These are phyloP conservation scores for Tribolium castaneum DNA, from an alignment of 1,140 invertebrate species.

Conservation along the genomic window DNA sequence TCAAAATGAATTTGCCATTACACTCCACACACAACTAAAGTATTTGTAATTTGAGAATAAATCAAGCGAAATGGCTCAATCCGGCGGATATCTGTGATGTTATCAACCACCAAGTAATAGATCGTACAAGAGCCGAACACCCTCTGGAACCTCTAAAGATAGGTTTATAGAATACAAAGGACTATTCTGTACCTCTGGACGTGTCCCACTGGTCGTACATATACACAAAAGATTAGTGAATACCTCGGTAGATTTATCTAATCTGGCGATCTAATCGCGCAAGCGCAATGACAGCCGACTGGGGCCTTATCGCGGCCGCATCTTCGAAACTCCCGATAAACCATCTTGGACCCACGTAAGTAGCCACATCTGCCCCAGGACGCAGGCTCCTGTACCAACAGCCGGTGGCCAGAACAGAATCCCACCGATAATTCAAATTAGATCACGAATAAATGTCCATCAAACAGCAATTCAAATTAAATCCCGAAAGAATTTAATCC, in stretches of 20 bases:
- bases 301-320: conserved; percentile 38
- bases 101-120: conserved; percentile 42
- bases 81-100: conserved; percentile 39
- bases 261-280: conserved; percentile 56
- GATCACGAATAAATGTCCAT: neutral
- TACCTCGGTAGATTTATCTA: conserved; percentile 54
- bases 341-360: conserved; percentile 49
- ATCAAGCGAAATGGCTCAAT: conserved; percentile 54
- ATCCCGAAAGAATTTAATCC: conserved; percentile 12
- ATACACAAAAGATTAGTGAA: conserved; percentile 58
- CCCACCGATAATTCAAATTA: neutral
- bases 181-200: conserved; percentile 1
- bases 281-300: conserved; percentile 53
- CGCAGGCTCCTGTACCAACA: conserved; percentile 35
- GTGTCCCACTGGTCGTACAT: conserved; percentile 46
- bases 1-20: too few relatives aligned
- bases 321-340: conserved; percentile 46
- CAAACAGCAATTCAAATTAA: neutral
- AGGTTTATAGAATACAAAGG: conserved; percentile 19
- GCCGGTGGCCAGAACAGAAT: too few relatives aligned
- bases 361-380: conserved; percentile 51
- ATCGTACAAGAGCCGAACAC: conserved; percentile 44
- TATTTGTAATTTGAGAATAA: conserved; percentile 39
- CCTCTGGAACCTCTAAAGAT: conserved; percentile 15
- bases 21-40: neutral